A percentile compares a stretch with the other conserved stretches of the same genome.
Evolutionary conservation across 2,113 vertebrate species (phyloP).

Genomic region (Bettongia penicillata): DNA sequence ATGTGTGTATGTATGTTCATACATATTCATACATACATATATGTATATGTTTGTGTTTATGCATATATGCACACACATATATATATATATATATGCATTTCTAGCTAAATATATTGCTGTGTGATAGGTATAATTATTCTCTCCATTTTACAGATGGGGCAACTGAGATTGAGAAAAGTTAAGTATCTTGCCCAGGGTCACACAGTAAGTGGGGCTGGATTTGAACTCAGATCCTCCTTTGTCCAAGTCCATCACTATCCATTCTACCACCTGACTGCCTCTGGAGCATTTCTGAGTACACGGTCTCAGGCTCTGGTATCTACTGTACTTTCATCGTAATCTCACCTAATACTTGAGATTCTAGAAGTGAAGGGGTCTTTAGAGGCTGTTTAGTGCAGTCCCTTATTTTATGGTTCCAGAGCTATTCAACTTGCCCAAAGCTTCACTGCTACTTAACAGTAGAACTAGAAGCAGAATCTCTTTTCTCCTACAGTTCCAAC

Average conservation of each 20-base stretch:
- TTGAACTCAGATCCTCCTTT: background rate
- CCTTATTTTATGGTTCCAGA: background rate
- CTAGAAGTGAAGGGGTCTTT: background rate
- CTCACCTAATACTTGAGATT: background rate
- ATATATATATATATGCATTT: background rate
- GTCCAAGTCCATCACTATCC: background rate
- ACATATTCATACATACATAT: no score
- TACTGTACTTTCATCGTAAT: constrained; percentile 8
- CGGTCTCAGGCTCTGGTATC: constrained; percentile 3
- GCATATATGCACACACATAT: no score
- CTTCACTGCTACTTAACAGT: background rate
- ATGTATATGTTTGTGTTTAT: no score
- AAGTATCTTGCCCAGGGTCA: background rate
- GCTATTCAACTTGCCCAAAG: background rate
- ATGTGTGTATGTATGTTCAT: no score
- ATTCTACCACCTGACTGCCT: background rate
- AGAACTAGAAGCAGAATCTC: background rate
- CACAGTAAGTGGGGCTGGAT: background rate
- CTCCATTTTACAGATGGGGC: background rate
- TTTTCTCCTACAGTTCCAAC: background rate
- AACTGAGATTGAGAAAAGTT: background rate
- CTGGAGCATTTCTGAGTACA: background rate
- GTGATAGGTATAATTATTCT: background rate
- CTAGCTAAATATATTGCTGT: background rate
- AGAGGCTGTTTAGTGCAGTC: background rate